Evolutionary conservation across 1,140 invertebrate species (phyloP).

Genomic region (Hycleus cichorii): DNA sequence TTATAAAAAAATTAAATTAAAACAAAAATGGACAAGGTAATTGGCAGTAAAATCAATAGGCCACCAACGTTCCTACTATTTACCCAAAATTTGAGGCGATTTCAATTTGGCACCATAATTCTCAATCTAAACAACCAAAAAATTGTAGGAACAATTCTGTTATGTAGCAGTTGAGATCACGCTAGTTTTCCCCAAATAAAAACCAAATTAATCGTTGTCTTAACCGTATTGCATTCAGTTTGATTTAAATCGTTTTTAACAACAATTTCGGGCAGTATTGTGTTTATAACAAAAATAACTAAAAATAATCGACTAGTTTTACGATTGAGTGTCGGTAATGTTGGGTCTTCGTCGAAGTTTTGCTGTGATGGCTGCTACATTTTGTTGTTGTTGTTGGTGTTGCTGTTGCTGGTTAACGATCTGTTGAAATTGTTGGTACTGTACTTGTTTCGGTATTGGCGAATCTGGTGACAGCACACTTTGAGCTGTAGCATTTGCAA

Average conservation of each 20-base stretch:
- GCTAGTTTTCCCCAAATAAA: neutral
- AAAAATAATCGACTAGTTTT: conserved; percentile 14
- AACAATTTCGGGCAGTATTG: neutral
- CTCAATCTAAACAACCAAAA: neutral
- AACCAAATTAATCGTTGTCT: neutral
- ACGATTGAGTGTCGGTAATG: conserved; percentile 14
- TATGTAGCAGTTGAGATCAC: neutral
- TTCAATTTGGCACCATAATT: conserved; percentile 15
- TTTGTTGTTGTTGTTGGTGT: conserved; percentile 10
- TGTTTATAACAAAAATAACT: neutral
- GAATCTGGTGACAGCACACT: conserved; percentile 6
- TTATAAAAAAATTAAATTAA: no score
- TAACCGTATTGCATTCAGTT: neutral
- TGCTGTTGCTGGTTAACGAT: conserved; percentile 9
- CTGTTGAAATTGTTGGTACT: conserved; percentile 15
- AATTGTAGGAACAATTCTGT: neutral
- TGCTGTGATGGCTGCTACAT: conserved; percentile 14
- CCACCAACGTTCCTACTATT: conserved; percentile 4
- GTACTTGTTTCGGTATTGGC: conserved; percentile 18
- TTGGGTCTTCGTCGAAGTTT: conserved; percentile 18
- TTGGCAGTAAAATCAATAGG: conserved; percentile 10
- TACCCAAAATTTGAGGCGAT: neutral
- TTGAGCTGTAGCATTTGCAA: conserved; percentile 1
- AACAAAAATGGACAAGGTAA: conserved; percentile 7
- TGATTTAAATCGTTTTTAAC: conserved; percentile 8